Conservation (phyloP, 2,888 invertebrate species). For the Ptilodon capucinus region DNA sequence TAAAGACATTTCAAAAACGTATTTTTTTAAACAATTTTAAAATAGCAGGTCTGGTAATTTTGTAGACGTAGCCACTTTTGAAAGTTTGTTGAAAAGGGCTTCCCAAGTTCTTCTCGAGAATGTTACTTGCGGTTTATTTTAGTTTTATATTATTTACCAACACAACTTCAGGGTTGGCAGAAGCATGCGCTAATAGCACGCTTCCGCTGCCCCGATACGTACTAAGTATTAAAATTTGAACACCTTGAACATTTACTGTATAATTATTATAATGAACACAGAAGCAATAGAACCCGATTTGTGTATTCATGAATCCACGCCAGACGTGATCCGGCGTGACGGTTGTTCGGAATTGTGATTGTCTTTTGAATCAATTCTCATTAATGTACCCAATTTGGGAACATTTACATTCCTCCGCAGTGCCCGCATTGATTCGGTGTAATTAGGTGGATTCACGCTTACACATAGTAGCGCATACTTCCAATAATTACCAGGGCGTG, state of each 20-base stretch:
- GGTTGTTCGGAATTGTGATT: slow-evolving; percentile 52
- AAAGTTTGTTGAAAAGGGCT: slow-evolving; percentile 34
- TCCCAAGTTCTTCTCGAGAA: slow-evolving; percentile 24
- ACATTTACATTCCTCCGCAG: slow-evolving; percentile 36
- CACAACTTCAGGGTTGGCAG: slow-evolving; percentile 27
- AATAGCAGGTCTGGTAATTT: slow-evolving; percentile 12
- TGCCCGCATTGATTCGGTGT: slow-evolving; percentile 31
- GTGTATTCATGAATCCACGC: slow-evolving; percentile 60
- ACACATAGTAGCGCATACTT: slow-evolving; percentile 17
- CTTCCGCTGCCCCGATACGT: slow-evolving; percentile 15
- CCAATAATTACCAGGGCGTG: slow-evolving; percentile 21
- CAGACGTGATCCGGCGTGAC: slow-evolving; percentile 30
- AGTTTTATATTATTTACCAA: slow-evolving; percentile 41
- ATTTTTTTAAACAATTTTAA: too few relatives aligned
- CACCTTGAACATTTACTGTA: slow-evolving; percentile 43
- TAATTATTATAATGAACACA: slow-evolving; percentile 45
- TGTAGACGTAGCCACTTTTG: slow-evolving; percentile 16
- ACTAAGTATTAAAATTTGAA: slow-evolving; percentile 6
- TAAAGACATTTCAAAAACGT: too few relatives aligned
- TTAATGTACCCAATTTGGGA: slow-evolving; percentile 40
- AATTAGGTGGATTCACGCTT: slow-evolving; percentile 26
- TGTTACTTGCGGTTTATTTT: slow-evolving; percentile 36
- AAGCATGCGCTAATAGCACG: slow-evolving; percentile 17
- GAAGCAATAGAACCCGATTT: slow-evolving; percentile 54
- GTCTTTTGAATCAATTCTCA: slow-evolving; percentile 58